phyloP scores from a whole-genome alignment of 2,888 invertebrate species.

The Megaustenia siamemsis region DNA sequence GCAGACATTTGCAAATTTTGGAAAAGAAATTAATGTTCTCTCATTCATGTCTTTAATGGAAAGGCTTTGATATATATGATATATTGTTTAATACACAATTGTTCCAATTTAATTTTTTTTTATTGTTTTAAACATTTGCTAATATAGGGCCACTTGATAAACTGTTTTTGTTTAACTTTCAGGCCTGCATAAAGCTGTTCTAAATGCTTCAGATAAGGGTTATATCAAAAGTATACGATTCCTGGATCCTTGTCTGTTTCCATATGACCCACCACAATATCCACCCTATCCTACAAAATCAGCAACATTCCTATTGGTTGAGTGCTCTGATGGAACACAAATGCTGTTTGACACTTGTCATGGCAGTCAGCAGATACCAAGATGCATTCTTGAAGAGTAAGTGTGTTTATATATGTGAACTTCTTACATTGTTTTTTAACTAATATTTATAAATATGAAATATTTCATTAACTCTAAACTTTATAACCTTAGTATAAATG shows the following conservation, averaged over 20 bases:
- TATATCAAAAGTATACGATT: constrained; percentile 66
- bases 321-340: constrained; percentile 67
- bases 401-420: constrained; percentile 7
- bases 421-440: too few species aligned
- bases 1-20: too few species aligned
- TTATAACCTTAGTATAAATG: too few species aligned
- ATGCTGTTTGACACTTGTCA: constrained; percentile 55
- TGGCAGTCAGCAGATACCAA: constrained; percentile 54
- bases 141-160: not conserved
- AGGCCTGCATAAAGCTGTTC: constrained; percentile 69
- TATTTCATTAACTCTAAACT: too few species aligned
- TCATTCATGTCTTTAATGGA: too few species aligned
- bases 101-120: too few species aligned
- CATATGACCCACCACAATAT: constrained; percentile 62
- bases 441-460: too few species aligned
- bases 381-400: constrained; percentile 54
- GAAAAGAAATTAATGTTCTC: too few species aligned
- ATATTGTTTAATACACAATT: too few species aligned
- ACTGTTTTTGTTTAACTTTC: constrained; percentile 24
- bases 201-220: constrained; percentile 60
- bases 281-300: constrained; percentile 66
- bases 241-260: constrained; percentile 69
- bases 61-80: too few species aligned
- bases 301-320: constrained; percentile 65
- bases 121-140: not conserved